Evolutionary conservation across 2,113 vertebrate species (phyloP), one percentile per base, ranked within the genome.

Genomic region (Triplophysa tibetana): DNA sequence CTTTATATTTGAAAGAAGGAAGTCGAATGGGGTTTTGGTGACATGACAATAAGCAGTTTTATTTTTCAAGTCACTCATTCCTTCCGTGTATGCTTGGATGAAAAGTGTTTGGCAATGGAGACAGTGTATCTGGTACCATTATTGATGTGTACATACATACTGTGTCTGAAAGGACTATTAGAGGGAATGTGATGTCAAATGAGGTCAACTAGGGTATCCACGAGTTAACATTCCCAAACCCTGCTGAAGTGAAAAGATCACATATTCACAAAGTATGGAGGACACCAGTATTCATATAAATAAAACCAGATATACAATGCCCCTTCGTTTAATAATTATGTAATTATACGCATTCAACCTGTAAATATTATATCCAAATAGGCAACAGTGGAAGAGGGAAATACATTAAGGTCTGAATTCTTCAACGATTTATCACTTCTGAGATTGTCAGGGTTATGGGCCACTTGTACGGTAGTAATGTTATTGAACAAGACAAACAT

Each of bases 161-260:
- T n/a, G n/a, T 10, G 19, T 8, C 54, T 63, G 45, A 78, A 81
- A 74, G 72, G 43, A 16, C 67, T 33, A 26, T 21, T 63, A 13
- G 69, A 41, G 48, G 50, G 48, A 50, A 1, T 58, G 11, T 69
- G 33, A 52, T 38, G 56, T 45, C 38, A 75, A 75, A 81, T 70
- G 48, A 61, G 23, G 66, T 43, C 41, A 43, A 19, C 38, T 24
- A 13, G 23, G 29, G 14, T 48, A 43, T 68, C 12, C 21, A 48
- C 48, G 38, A n/a, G 21, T 58, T 60, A 58, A 75, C 17, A 2
- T 14, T 67, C 43, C 54, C 16, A 38, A 63, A 26, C 8, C 14
- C 11, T 43, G 9, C 17, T 13, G 13, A 58, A 14, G 17, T 6
- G 1, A 56, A 41, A 38, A 38, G 5, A 8, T 38, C 33, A 8